Evolutionary conservation across 2,888 invertebrate species (phyloP).

Genomic region (Erynnis tages): DNA sequence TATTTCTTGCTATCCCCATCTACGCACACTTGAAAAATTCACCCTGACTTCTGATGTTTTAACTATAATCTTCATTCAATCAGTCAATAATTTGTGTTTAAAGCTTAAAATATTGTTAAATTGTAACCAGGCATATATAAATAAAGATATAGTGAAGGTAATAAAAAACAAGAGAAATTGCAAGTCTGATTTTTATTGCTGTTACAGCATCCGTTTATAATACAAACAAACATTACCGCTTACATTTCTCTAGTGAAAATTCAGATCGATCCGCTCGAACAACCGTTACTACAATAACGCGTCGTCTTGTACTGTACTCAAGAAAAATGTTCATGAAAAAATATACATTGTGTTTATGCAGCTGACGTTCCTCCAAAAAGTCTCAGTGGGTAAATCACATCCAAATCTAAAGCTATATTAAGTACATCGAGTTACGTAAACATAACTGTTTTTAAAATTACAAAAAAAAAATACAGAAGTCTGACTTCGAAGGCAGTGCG

Average conservation of each 20-base stretch:
- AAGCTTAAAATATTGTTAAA: too few species aligned
- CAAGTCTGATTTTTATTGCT: slow-evolving; percentile 80
- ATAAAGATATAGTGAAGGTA: slow-evolving; percentile 1
- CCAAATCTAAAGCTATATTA: slow-evolving; percentile 63
- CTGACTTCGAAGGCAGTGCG: slow-evolving; percentile 54
- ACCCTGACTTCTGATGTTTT: too few species aligned
- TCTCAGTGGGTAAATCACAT: slow-evolving; percentile 43
- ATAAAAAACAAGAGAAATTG: slow-evolving; percentile 43
- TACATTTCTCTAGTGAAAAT: slow-evolving; percentile 70
- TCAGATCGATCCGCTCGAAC: slow-evolving; percentile 66
- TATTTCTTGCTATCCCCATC: too few species aligned
- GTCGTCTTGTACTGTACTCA: slow-evolving; percentile 25
- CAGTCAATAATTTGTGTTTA: too few species aligned
- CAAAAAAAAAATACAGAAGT: slow-evolving; percentile 42
- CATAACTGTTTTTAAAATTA: slow-evolving; percentile 25
- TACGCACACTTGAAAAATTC: too few species aligned
- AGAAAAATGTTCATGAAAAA: slow-evolving; percentile 45
- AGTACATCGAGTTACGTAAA: slow-evolving; percentile 52
- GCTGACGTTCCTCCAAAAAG: slow-evolving; percentile 35
- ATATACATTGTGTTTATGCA: slow-evolving; percentile 44
- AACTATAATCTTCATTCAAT: too few species aligned
- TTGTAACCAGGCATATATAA: too few species aligned
- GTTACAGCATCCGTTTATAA: slow-evolving; percentile 75
- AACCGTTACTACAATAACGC: slow-evolving; percentile 42
- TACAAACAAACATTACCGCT: slow-evolving; percentile 76